Evolutionary conservation across 2,113 vertebrate species (phyloP).

Genomic region (Vombatus ursinus): DNA sequence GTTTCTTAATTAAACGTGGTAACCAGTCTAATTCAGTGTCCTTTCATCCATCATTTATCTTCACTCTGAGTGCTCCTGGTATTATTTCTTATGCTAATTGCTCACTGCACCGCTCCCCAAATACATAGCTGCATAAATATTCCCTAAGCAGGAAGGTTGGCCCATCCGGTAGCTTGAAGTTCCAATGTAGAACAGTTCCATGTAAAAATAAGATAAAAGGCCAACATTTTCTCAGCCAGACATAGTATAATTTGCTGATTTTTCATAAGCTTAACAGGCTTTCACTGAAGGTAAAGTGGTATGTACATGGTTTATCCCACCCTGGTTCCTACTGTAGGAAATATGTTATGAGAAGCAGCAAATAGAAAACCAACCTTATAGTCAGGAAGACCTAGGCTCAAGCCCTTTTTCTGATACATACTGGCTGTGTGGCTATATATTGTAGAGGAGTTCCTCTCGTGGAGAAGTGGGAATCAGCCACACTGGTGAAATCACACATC

Average conservation of each 20-base stretch:
- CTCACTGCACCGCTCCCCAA: constrained; percentile 66
- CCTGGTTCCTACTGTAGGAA: background rate
- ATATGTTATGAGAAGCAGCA: constrained; percentile 5
- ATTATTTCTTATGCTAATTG: constrained; percentile 72
- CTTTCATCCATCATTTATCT: constrained; percentile 77
- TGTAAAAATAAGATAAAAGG: constrained; percentile 15
- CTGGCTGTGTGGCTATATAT: background rate
- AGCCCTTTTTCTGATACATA: background rate
- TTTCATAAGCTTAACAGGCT: constrained; percentile 21
- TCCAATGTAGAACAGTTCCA: background rate
- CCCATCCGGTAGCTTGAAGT: constrained; percentile 50
- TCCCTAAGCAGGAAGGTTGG: constrained; percentile 62
- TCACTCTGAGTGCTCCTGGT: constrained; percentile 67
- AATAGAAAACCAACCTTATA: background rate
- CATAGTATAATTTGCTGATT: background rate
- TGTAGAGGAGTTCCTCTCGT: background rate
- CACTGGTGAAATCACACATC: background rate
- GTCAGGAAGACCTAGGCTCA: background rate
- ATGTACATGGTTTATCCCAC: background rate
- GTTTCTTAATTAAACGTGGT: constrained; percentile 75
- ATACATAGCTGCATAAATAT: constrained; percentile 68
- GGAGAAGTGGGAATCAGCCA: background rate
- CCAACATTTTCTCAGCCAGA: constrained; percentile 30
- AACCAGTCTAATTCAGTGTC: constrained; percentile 75
- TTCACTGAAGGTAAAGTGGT: constrained; percentile 32